Evolutionary conservation across 1,140 invertebrate species (phyloP).

Genomic region (Anthonomus grandis): DNA sequence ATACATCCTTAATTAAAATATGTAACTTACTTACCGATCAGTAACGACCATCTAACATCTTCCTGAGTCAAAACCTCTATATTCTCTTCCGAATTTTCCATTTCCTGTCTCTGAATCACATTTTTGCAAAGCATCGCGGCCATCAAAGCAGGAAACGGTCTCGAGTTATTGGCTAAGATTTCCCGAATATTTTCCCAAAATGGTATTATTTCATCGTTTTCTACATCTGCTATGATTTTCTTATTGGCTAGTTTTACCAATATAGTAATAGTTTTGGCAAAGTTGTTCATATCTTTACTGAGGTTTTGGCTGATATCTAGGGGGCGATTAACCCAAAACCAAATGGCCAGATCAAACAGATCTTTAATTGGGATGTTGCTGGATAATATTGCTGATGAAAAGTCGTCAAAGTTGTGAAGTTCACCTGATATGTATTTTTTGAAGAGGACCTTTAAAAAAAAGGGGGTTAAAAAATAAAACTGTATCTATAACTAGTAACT

Average conservation of each 20-base stretch:
- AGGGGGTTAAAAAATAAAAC: too few relatives aligned
- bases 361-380: slow-evolving; percentile 57
- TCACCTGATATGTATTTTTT: slow-evolving; percentile 55
- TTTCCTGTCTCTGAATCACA: slow-evolving; percentile 58
- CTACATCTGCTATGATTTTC: slow-evolving; percentile 46
- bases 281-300: slow-evolving; percentile 52
- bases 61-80: slow-evolving; percentile 84
- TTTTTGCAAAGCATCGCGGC: slow-evolving; percentile 73
- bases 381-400: slow-evolving; percentile 28
- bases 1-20: background rate
- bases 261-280: slow-evolving; percentile 50
- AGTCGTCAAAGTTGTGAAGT: slow-evolving; percentile 53
- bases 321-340: slow-evolving; percentile 61
- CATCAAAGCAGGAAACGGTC: slow-evolving; percentile 68
- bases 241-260: slow-evolving; percentile 49
- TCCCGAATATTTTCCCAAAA: slow-evolving; percentile 76
- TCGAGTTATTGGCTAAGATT: slow-evolving; percentile 64
- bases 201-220: slow-evolving; percentile 63
- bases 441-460: slow-evolving; percentile 58
- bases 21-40: slow-evolving; percentile 67
- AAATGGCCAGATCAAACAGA: slow-evolving; percentile 62
- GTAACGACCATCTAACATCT: slow-evolving; percentile 77
- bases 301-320: slow-evolving; percentile 51
- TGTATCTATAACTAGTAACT: too few relatives aligned
- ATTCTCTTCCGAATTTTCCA: slow-evolving; percentile 50